phyloP scores from a whole-genome alignment of 2,888 invertebrate species.

The Cerastoderma edule region DNA sequence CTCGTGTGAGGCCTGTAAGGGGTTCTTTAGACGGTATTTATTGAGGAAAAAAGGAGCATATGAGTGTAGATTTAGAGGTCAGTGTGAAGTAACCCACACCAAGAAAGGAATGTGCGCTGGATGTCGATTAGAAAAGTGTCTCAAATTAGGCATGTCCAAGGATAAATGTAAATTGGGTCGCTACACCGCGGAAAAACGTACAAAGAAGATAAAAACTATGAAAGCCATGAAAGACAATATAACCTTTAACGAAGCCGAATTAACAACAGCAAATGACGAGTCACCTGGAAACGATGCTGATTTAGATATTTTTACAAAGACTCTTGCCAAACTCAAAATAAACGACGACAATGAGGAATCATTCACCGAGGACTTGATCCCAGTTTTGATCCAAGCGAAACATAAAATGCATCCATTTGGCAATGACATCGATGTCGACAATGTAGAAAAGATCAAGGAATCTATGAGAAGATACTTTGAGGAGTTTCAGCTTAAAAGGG shows the following conservation, averaged over 20 bases:
- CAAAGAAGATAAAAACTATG: slow-evolving; percentile 48
- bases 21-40: slow-evolving; percentile 55
- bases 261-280: no score
- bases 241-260: background rate
- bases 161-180: slow-evolving; percentile 48
- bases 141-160: slow-evolving; percentile 53
- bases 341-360: background rate
- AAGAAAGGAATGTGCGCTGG: slow-evolving; percentile 50
- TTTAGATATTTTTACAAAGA: slow-evolving; percentile 6
- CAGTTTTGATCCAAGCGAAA: slow-evolving; percentile 36
- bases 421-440: slow-evolving; percentile 18
- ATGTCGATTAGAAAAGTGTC: slow-evolving; percentile 49
- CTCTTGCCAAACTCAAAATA: slow-evolving; percentile 5
- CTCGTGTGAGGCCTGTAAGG: slow-evolving; percentile 60
- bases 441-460: slow-evolving; percentile 27
- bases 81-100: slow-evolving; percentile 40
- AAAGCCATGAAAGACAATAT: slow-evolving; percentile 26
- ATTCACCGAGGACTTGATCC: slow-evolving; percentile 21
- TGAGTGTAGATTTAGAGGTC: slow-evolving; percentile 44
- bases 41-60: slow-evolving; percentile 43
- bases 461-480: slow-evolving; percentile 39
- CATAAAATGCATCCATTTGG: slow-evolving; percentile 48
- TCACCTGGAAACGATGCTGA: no score
- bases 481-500: slow-evolving; percentile 25
- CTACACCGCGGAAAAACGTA: slow-evolving; percentile 48